phyloP scores from a whole-genome alignment of 1,140 invertebrate species.

The Cherax destructor region DNA sequence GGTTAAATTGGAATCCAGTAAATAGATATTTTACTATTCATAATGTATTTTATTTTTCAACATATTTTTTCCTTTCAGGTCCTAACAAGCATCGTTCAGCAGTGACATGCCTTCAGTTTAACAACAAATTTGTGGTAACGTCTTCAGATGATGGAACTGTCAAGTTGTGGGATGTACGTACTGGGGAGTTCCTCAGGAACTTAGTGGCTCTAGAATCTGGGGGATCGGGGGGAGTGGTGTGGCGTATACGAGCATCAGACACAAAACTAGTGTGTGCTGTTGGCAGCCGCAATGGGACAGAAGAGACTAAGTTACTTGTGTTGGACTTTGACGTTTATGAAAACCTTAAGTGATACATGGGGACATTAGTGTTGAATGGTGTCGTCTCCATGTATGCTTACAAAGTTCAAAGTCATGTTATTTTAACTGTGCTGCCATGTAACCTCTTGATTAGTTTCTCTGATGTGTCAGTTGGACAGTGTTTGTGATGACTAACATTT shows the following conservation, averaged over 20 bases:
- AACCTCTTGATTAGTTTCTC: conserved; percentile 52
- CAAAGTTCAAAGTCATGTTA: conserved; percentile 66
- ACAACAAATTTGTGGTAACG: conserved; percentile 98
- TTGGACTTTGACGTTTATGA: conserved; percentile 92
- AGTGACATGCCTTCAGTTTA: conserved; percentile 98
- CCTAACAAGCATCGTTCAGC: conserved; percentile 98
- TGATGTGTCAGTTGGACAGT: conserved; percentile 62
- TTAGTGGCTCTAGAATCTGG: conserved; percentile 82
- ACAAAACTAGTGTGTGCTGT: conserved; percentile 99
- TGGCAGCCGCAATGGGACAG: conserved; percentile 92
- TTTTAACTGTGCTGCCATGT: conserved; percentile 61
- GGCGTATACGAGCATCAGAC: conserved; percentile 96
- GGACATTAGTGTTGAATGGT: conserved; percentile 44
- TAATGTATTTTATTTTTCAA: background rate
- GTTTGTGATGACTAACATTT: conserved; percentile 66
- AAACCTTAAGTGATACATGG: conserved; percentile 67
- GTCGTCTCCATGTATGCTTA: conserved; percentile 57
- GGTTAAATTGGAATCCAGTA: no score
- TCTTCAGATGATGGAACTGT: conserved; percentile 96
- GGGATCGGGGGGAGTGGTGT: conserved; percentile 98
- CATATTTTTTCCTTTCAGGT: conserved; percentile 78
- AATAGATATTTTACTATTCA: no score
- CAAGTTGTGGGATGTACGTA: conserved; percentile 98
- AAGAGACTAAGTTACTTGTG: conserved; percentile 98
- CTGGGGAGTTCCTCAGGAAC: conserved; percentile 77